phyloP scores from a whole-genome alignment of 2,113 vertebrate genomes.

The Grammomys surdaster region DNA sequence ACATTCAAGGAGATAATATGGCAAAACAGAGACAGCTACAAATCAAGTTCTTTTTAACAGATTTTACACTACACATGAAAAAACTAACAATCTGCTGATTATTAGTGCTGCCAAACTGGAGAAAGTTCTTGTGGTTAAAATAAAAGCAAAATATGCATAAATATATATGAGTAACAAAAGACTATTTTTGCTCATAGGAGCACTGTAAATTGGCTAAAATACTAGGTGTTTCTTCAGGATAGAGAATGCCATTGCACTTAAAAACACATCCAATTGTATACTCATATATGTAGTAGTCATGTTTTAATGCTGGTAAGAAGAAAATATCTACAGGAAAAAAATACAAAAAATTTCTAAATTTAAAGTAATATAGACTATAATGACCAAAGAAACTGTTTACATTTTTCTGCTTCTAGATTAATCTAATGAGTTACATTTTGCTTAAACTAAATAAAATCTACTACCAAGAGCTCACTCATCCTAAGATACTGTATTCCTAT shows the following conservation, averaged over 20 bases:
- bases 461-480: constrained; percentile 28
- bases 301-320: constrained; percentile 76
- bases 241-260: constrained; percentile 83
- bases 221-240: constrained; percentile 86
- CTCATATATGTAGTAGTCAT: constrained; percentile 80
- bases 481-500: constrained; percentile 2
- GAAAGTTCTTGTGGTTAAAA: constrained; percentile 82
- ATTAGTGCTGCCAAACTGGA: constrained; percentile 79
- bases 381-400: constrained; percentile 68
- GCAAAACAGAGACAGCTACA: constrained; percentile 62
- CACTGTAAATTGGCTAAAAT: constrained; percentile 88
- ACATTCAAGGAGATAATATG: constrained; percentile 31
- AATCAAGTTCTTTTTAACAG: constrained; percentile 71
- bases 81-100: constrained; percentile 68
- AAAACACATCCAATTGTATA: constrained; percentile 81
- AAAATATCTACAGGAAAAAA: constrained; percentile 77
- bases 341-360: constrained; percentile 67
- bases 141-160: constrained; percentile 86
- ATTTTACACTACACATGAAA: constrained; percentile 68
- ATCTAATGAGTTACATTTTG: constrained; percentile 54
- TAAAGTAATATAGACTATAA: constrained; percentile 72
- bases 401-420: constrained; percentile 4
- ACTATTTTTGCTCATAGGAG: constrained; percentile 81
- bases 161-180: constrained; percentile 86
- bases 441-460: constrained; percentile 76